These are phyloP conservation scores for Ricordea florida DNA, from an alignment of 92 coral and sea anemone species.

Conservation along the genomic window DNA sequence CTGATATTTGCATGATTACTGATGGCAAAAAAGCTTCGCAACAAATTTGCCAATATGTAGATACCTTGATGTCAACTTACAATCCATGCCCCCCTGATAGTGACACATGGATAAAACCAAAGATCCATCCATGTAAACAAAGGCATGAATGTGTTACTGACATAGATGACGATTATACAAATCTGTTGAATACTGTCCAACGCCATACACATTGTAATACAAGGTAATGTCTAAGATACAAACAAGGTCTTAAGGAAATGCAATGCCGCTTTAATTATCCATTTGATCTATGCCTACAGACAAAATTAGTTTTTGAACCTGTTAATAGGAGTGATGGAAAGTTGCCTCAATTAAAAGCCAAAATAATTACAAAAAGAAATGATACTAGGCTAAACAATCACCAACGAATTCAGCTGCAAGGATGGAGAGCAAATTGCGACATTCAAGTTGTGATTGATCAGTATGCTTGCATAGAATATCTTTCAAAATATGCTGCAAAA, in stretches of 20 bases:
- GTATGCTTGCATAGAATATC: slow-evolving; percentile 29
- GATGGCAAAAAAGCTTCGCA: slow-evolving; percentile 54
- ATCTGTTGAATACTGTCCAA: slow-evolving; percentile 55
- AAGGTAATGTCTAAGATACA: slow-evolving; percentile 50
- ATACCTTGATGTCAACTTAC: slow-evolving; percentile 45
- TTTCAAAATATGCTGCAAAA: too few relatives aligned
- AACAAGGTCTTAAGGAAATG: slow-evolving; percentile 19
- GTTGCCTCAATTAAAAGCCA: slow-evolving; percentile 35
- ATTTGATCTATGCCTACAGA: slow-evolving; percentile 42
- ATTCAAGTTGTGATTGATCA: slow-evolving; percentile 33
- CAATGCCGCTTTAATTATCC: slow-evolving; percentile 69
- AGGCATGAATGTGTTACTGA: slow-evolving; percentile 38
- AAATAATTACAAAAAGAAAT: slow-evolving; percentile 38
- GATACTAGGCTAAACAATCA: slow-evolving; percentile 39
- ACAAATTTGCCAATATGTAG: slow-evolving; percentile 49
- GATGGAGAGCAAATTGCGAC: slow-evolving; percentile 47
- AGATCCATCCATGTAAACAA: slow-evolving; percentile 49
- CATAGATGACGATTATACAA: slow-evolving; percentile 25
- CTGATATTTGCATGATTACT: too few relatives aligned
- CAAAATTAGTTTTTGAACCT: slow-evolving; percentile 54
- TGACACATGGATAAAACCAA: slow-evolving; percentile 59
- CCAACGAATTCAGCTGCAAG: slow-evolving; percentile 46
- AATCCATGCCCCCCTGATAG: slow-evolving; percentile 48
- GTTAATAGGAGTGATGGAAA: slow-evolving; percentile 32
- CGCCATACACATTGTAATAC: slow-evolving; percentile 56